Conservation (phyloP, 2,797 vertebrate genomes). For the Vespertilio murinus region DNA sequence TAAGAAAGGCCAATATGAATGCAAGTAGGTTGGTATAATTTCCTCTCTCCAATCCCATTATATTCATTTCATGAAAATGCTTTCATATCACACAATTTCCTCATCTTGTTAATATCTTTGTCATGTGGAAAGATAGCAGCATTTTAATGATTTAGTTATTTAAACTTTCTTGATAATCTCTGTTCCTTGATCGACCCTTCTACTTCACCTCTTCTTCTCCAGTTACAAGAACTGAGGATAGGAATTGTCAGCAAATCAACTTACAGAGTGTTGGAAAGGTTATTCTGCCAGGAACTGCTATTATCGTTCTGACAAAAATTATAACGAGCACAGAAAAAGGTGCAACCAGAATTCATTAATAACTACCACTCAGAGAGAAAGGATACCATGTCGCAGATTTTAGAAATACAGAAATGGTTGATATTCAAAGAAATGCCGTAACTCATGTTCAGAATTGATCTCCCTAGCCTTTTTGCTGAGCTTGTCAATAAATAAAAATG, state of each 20-base stretch:
- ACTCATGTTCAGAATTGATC: slow-evolving; percentile 68
- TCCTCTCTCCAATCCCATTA: slow-evolving; percentile 73
- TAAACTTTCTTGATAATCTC: slow-evolving; percentile 78
- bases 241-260: slow-evolving; percentile 77
- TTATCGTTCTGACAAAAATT: slow-evolving; percentile 74
- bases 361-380: slow-evolving; percentile 57
- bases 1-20: slow-evolving; percentile 69
- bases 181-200: slow-evolving; percentile 76
- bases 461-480: slow-evolving; percentile 62
- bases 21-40: slow-evolving; percentile 67
- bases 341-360: slow-evolving; percentile 58
- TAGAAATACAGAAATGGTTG: slow-evolving; percentile 55
- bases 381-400: slow-evolving; percentile 19
- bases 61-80: slow-evolving; percentile 78
- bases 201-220: slow-evolving; percentile 71
- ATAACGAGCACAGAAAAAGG: slow-evolving; percentile 60
- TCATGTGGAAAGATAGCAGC: slow-evolving; percentile 72
- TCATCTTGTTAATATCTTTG: slow-evolving; percentile 73
- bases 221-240: slow-evolving; percentile 60
- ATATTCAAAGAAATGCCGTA: slow-evolving; percentile 61
- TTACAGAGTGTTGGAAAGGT: slow-evolving; percentile 71
- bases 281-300: slow-evolving; percentile 64
- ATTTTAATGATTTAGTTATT: slow-evolving; percentile 81
- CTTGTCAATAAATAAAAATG: slow-evolving; percentile 65
- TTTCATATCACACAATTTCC: slow-evolving; percentile 77